phyloP scores from a whole-genome alignment of 2,888 invertebrate genomes.

The Troilus luridus region DNA sequence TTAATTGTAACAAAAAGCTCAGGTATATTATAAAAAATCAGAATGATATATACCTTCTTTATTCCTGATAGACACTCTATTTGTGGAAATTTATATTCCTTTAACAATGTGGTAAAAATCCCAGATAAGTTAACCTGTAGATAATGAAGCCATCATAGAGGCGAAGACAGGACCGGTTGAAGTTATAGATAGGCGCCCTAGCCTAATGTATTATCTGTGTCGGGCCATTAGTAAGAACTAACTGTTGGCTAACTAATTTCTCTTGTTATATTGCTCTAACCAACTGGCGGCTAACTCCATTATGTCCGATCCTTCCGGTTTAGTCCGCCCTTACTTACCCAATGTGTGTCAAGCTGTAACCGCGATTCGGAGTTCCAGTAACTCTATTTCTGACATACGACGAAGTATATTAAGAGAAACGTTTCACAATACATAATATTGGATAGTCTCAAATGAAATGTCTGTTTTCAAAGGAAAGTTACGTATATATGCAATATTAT shows the following conservation, averaged over 20 bases:
- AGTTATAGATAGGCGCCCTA: neutral
- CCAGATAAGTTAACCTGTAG: neutral
- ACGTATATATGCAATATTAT: too few relatives aligned
- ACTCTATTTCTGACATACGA: too few relatives aligned
- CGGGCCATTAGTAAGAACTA: neutral
- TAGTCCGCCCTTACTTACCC: neutral
- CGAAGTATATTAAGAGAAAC: too few relatives aligned
- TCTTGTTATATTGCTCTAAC: conserved; percentile 19
- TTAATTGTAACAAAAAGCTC: too few relatives aligned
- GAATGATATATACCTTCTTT: too few relatives aligned
- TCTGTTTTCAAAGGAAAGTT: too few relatives aligned
- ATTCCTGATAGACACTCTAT: too few relatives aligned
- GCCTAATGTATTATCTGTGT: conserved; percentile 24
- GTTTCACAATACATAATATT: too few relatives aligned
- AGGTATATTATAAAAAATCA: too few relatives aligned
- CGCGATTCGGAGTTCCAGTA: neutral
- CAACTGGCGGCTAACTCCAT: neutral
- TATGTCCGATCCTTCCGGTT: neutral
- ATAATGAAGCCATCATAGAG: conserved; percentile 6
- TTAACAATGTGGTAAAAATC: too few relatives aligned
- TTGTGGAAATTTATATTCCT: too few relatives aligned
- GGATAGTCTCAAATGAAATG: too few relatives aligned
- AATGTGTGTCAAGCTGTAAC: neutral
- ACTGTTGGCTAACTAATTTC: conserved; percentile 14
- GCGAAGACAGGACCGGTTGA: neutral